phyloP scores from a whole-genome alignment of 2,888 invertebrate genomes.

The Sinotaia quadrata region DNA sequence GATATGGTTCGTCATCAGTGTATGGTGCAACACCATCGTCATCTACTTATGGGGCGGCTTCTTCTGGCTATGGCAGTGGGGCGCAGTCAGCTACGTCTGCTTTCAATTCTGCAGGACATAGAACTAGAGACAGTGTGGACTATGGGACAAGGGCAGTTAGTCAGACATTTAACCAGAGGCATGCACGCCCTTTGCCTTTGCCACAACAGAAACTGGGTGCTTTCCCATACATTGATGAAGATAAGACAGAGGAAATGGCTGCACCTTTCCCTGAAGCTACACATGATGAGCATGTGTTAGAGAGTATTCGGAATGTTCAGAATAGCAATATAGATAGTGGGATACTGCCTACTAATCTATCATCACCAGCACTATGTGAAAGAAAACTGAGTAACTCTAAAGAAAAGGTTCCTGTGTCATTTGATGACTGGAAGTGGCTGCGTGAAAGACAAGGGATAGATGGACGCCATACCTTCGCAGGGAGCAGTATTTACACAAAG shows the following conservation, averaged over 20 bases:
- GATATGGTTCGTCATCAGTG: not conserved
- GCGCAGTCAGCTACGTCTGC: not conserved
- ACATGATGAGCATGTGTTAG: constrained; percentile 1
- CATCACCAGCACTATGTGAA: too few species aligned
- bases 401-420: constrained; percentile 6
- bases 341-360: not conserved
- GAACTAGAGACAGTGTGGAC: not conserved
- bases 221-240: constrained; percentile 21
- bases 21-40: constrained; percentile 8
- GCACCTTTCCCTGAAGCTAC: not conserved
- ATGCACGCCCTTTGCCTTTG: not conserved
- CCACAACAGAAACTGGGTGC: not conserved
- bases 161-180: not conserved
- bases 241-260: not conserved
- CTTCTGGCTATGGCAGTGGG: not conserved
- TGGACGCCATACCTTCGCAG: constrained; percentile 2
- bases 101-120: not conserved
- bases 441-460: not conserved
- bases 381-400: too few species aligned
- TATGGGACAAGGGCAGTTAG: not conserved
- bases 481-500: not conserved
- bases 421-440: constrained; percentile 26
- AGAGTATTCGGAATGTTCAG: not conserved
- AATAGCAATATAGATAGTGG: not conserved
- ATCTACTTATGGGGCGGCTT: not conserved